Conservation (phyloP, 2,113 vertebrate genomes). For the Ibidorhyncha struthersii region DNA sequence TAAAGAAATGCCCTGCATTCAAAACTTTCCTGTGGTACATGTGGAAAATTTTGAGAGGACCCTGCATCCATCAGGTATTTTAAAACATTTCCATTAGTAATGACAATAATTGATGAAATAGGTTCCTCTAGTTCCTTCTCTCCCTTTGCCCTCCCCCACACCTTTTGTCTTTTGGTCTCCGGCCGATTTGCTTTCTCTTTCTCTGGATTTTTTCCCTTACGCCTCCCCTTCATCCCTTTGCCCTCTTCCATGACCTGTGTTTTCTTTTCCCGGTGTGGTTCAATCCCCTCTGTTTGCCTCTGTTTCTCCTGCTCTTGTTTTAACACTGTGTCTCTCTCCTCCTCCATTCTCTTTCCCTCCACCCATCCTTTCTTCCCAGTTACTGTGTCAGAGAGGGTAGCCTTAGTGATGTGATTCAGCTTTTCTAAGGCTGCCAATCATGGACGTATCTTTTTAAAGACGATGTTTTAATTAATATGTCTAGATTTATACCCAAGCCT, state of each 20-base stretch:
- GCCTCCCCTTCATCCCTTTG: neutral
- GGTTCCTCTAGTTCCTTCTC: neutral
- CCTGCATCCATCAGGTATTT: neutral
- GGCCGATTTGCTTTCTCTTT: neutral
- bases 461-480: neutral
- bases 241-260: neutral
- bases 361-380: neutral
- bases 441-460: neutral
- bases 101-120: neutral
- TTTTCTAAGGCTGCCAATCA: neutral
- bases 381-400: neutral
- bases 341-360: neutral
- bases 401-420: neutral
- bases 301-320: neutral
- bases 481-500: neutral
- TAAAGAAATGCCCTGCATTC: neutral
- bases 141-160: neutral
- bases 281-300: neutral
- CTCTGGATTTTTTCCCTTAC: neutral
- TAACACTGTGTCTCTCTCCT: neutral
- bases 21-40: neutral
- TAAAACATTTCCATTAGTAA: neutral
- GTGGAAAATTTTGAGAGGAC: slow-evolving; percentile 1
- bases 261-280: neutral
- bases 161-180: neutral